Evolutionary conservation across 2,888 invertebrate genomes (phyloP), one percentile per base, ranked within the genome.

Genomic region (Campoletis raptor): DNA sequence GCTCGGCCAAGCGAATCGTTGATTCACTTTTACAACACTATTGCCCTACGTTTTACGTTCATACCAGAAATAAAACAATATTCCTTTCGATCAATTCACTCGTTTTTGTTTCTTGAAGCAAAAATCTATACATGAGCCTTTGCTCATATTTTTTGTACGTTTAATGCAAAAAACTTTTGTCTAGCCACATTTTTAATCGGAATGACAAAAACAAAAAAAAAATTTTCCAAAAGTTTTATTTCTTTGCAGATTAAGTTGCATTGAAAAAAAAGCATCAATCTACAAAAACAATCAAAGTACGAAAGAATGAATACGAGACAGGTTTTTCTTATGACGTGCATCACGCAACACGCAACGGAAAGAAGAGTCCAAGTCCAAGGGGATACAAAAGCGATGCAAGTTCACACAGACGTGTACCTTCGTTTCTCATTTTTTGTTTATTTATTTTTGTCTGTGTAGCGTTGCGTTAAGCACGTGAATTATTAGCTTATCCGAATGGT

Each of bases 1-100:
- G 77, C 48, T 66, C 85, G 81, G 48, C 81, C 57, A 78, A 81
- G 77, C 85, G 81, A 66, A 78, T 77, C 81, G 77, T 73, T 67
- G 24, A 77, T 72, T 81, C 66, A 37, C 74, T 57, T 73, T 66
- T 85, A 52, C 54, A 24, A 42, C 40, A 57, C 42, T 12, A 37
- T 57, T 54, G 37, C 21, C n/a, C 21, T 30, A 37, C 36, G 69
- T 76, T 12, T 61, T 5, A 30, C 30, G 30, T 6, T 21, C 21
- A 18, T 21, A 42, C 37, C 5, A 15, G 4, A 8, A 42, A 42
- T 24, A 42, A 21, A 74, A n/a, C 12, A 21, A 57, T 24, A 57
- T 74, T 74, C 0, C 36, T 18, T 54, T 74, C 24, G 7, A 74
- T 57, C 45, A 15, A 24, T 70, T 9, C 15, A 30, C 10, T 57